phyloP scores from a whole-genome alignment of 2,113 vertebrate genomes.

The Ascaphus truei region DNA sequence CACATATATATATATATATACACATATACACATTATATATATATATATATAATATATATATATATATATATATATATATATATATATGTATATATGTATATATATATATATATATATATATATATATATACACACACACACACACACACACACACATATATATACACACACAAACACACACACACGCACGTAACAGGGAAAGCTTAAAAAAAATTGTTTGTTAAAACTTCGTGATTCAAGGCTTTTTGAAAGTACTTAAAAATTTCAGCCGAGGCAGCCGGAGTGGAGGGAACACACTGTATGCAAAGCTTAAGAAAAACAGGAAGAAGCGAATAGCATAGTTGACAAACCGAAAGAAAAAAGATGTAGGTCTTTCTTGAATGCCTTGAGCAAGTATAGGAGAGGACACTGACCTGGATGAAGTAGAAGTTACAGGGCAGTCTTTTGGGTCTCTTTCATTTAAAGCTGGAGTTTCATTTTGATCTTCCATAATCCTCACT shows the following conservation, averaged over 20 bases:
- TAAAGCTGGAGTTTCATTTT: slow-evolving; percentile 4
- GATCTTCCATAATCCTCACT: slow-evolving; percentile 61
- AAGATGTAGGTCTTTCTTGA: slow-evolving; percentile 52
- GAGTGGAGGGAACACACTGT: slow-evolving; percentile 53
- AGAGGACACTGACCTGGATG: slow-evolving; percentile 73
- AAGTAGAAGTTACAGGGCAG: slow-evolving; percentile 25
- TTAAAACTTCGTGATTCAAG: slow-evolving; percentile 29
- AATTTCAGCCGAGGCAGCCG: slow-evolving; percentile 53
- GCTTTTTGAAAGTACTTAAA: slow-evolving; percentile 55
- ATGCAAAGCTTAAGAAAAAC: slow-evolving; percentile 63
- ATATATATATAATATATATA: too few relatives aligned
- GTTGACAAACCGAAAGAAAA: slow-evolving; percentile 63
- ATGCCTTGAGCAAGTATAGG: slow-evolving; percentile 46
- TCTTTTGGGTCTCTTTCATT: slow-evolving; percentile 43
- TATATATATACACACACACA: too few relatives aligned
- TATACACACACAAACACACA: too few relatives aligned
- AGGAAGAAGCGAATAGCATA: slow-evolving; percentile 57
- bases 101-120: too few relatives aligned
- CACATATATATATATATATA: too few relatives aligned
- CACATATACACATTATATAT: too few relatives aligned
- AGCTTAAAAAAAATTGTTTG: background rate
- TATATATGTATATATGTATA: too few relatives aligned
- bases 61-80: too few relatives aligned
- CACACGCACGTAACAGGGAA: too few relatives aligned
- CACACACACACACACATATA: too few relatives aligned